Percentiles rank a stretch among this genome's conserved stretches.
These are phyloP conservation scores for Sander vitreus DNA, from an alignment of 2,113 vertebrate species.

Conservation along the genomic window DNA sequence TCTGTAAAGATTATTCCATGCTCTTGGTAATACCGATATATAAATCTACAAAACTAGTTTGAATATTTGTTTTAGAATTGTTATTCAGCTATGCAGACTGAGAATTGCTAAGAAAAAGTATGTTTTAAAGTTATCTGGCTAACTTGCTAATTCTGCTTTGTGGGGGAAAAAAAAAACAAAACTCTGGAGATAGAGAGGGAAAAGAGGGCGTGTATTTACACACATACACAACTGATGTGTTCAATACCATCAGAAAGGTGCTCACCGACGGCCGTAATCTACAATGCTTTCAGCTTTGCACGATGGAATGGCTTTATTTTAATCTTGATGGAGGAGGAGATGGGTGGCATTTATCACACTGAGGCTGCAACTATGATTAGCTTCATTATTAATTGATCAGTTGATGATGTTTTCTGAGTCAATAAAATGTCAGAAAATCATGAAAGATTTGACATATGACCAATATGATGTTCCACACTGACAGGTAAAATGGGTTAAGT, in stretches of 20 bases:
- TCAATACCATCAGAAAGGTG: constrained; percentile 19
- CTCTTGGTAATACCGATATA: constrained; percentile 9
- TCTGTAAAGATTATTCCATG: constrained; percentile 2
- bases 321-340: not conserved
- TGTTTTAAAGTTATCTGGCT: constrained; percentile 31
- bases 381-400: not conserved
- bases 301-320: constrained; percentile 2
- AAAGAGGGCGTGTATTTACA: constrained; percentile 23
- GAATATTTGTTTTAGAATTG: constrained; percentile 31
- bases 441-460: not conserved
- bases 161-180: constrained; percentile 15
- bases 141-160: constrained; percentile 49
- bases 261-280: not conserved
- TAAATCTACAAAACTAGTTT: constrained; percentile 21
- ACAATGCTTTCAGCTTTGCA: not conserved
- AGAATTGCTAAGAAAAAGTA: constrained; percentile 7
- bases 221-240: constrained; percentile 8
- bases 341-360: not conserved
- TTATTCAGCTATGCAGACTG: constrained; percentile 12
- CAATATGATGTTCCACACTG: not conserved
- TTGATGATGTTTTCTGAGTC: not conserved
- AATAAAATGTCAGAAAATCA: not conserved
- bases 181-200: constrained; percentile 3
- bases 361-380: not conserved
- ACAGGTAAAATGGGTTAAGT: constrained; percentile 23